Base-by-base conservation (phyloP, 2,888 invertebrate genomes). In the Acheta domesticus region DNA sequence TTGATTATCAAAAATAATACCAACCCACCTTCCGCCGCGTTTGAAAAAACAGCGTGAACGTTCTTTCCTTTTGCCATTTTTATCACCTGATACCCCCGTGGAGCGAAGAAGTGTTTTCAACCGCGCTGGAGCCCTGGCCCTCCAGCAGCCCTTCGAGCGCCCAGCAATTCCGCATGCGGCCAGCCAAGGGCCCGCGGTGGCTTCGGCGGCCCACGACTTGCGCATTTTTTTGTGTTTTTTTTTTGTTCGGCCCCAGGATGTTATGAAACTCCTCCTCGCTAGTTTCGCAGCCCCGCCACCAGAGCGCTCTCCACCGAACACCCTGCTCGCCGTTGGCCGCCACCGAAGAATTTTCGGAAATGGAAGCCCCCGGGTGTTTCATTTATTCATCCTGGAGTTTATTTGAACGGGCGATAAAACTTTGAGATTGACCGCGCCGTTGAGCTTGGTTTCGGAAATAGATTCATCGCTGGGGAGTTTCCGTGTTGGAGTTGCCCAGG, bases 341-440 rank as follows among this genome's bases (percentile, higher is more conserved):
- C 62, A n/a, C 62, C n/a, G 16, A 62, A 62, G 62, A 62, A 62
- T 62, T 62, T 62, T 62, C 62, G 62, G 62, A 62, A 62, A 62
- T 62, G 62, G 62, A 62, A 62, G n/a, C 62, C 62, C 16, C 62
- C 62, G 62, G 62, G 62, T 14, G 16, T 62, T 62, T 62, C 62
- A 62, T 62, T 62, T 62, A 62, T 62, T 62, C 62, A 62, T 62
- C 62, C 62, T 62, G 16, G 14, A n/a, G 16, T 62, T 62, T 62
- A 62, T 62, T 62, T n/a, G 62, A 62, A 62, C 62, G 14, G 62
- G 62, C n/a, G 62, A 62, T 62, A 62, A 62, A 62, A 62, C 62
- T 62, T 62, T 14, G 62, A 62, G 62, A 62, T 62, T 62, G 62
- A 62, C 62, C 62, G n/a, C 16, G n/a, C 62, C n/a, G 62, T n/a